Percentiles rank a stretch among this genome's conserved stretches.
Conservation (phyloP, 2,797 vertebrate genomes). For the Garrulus glandarius region DNA sequence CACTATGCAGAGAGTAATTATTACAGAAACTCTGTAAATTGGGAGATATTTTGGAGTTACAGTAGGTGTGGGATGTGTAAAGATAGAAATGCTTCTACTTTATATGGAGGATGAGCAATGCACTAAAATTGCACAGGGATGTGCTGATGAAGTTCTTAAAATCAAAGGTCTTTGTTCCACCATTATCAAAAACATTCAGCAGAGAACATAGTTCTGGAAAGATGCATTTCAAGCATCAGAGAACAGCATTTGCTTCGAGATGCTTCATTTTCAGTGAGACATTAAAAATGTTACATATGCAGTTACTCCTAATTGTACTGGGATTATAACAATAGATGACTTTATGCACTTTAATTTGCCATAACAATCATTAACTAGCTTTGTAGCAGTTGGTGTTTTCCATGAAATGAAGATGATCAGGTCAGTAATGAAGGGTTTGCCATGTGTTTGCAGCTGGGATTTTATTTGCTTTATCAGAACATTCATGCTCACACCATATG, state of each 20-base stretch:
- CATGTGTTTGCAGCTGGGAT: not conserved
- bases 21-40: not conserved
- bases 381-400: not conserved
- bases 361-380: not conserved
- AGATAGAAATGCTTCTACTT: not conserved
- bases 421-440: not conserved
- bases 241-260: not conserved
- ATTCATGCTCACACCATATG: not conserved
- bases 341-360: not conserved
- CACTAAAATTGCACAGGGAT: not conserved
- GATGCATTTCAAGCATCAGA: not conserved
- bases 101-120: not conserved
- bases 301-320: not conserved
- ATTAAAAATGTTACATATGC: not conserved
- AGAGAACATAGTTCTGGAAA: not conserved
- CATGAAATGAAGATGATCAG: not conserved
- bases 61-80: not conserved
- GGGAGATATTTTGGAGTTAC: not conserved
- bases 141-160: not conserved
- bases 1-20: not conserved
- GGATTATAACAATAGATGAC: not conserved
- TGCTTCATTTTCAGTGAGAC: not conserved
- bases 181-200: not conserved
- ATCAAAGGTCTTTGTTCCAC: not conserved
- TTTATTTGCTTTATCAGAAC: not conserved